Evolutionary conservation across 1,140 invertebrate species (phyloP).

Genomic region (Heliconius hewitsoni): DNA sequence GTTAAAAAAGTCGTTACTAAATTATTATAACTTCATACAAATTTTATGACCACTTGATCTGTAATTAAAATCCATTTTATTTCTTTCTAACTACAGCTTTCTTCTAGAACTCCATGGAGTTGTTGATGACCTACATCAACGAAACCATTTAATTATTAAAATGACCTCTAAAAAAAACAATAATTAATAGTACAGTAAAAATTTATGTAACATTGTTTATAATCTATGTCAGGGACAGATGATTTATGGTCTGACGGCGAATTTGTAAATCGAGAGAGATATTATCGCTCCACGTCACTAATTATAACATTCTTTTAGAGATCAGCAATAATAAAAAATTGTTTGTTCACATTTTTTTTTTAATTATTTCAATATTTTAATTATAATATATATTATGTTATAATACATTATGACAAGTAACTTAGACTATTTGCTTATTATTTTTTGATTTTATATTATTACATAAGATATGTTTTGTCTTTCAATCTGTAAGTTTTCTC

Average conservation of each 20-base stretch:
- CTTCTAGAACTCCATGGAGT: neutral
- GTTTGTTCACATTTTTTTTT: too few species aligned
- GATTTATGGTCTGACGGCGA: conserved; percentile 12
- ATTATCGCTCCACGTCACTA: neutral
- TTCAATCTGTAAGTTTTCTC: too few species aligned
- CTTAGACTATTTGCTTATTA: too few species aligned
- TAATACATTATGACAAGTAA: too few species aligned
- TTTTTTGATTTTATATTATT: too few species aligned
- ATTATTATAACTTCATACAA: too few species aligned
- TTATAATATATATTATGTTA: too few species aligned
- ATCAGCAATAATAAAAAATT: neutral
- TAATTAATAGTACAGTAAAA: conserved; percentile 6
- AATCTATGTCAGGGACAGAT: conserved; percentile 13
- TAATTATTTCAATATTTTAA: too few species aligned
- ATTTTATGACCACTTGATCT: too few species aligned
- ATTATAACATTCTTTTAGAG: neutral
- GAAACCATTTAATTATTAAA: neutral
- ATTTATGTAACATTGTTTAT: conserved; percentile 5
- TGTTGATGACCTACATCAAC: neutral
- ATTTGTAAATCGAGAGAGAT: conserved; percentile 3
- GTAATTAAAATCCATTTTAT: too few species aligned
- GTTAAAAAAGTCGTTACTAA: too few species aligned
- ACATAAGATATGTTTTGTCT: too few species aligned
- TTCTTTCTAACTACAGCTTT: neutral
- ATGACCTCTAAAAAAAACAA: neutral